Evolutionary conservation across 2,797 vertebrate species (phyloP).

Genomic region (Myripristis jacobus): DNA sequence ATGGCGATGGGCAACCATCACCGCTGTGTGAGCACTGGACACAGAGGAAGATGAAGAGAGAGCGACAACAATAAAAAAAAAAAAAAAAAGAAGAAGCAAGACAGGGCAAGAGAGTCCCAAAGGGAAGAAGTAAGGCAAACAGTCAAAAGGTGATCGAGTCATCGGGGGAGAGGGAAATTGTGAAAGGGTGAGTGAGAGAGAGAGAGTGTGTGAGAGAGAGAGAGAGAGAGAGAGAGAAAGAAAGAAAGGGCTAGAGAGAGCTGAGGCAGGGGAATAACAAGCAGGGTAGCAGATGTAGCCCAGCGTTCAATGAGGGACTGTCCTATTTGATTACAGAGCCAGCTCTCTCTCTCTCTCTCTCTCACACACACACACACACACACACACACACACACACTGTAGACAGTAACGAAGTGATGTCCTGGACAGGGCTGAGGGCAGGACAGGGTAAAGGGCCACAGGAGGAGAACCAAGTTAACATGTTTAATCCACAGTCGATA

Average conservation of each 20-base stretch:
- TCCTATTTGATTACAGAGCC: constrained; percentile 18
- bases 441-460: constrained; percentile 1
- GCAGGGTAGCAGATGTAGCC: background rate
- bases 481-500: constrained; percentile 47
- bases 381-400: constrained; percentile 9
- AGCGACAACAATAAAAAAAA: background rate
- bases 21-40: constrained; percentile 53
- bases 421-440: background rate
- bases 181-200: background rate
- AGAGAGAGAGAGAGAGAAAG: background rate
- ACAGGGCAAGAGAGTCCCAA: constrained; percentile 9
- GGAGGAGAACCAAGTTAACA: constrained; percentile 26
- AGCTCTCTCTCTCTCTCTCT: background rate
- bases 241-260: background rate
- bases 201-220: background rate
- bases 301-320: background rate
- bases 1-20: constrained; percentile 69
- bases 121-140: constrained; percentile 18
- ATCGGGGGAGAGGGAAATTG: background rate
- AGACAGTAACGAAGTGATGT: background rate
- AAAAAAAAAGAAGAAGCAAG: no score
- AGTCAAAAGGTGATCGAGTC: constrained; percentile 19
- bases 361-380: no score
- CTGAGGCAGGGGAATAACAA: background rate
- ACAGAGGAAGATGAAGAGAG: constrained; percentile 45